Evolutionary conservation across 2,888 invertebrate genomes (phyloP), one percentile per base, ranked within the genome.

Genomic region (Drosophila diplacantha): DNA sequence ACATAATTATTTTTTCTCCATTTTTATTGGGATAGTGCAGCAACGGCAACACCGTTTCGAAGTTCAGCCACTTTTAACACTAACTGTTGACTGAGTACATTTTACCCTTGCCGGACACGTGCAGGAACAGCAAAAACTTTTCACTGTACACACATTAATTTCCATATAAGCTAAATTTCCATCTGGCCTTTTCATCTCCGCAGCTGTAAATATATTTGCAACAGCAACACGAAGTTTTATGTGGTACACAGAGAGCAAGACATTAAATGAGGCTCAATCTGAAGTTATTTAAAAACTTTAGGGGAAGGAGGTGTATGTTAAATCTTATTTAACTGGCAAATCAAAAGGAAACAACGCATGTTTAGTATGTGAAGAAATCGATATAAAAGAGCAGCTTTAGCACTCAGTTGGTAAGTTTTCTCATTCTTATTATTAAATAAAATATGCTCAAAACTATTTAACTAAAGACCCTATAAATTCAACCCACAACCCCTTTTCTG

Each of bases 121-220:
- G 22, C 39, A 56, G 41, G 14, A 41, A n/a, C 43, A 63, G 38
- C 14, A 70, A 64, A 29, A 55, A 69, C 38, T 61, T 71, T 60
- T 47, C 51, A 57, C 50, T 43, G 69, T 63, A 63, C 41, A 63
- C 57, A 63, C 63, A 70, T 68, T 69, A 59, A 72, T 71, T 74
- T 71, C 51, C 65, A 62, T 72, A 72, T 64, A 60, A 73, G 68
- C 54, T 65, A 65, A 60, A 70, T 69, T 76, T 69, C 58, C 56
- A 65, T 69, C 57, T 63, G 56, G 51, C 38, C 53, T 53, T 62
- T 62, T 69, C 70, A 62, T 69, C 63, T 69, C 50, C 26, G 29
- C 31, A 54, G 37, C 41, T 54, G 56, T 38, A 69, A 63, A 69
- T 63, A 53, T 53, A 52, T 69, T 69, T 69, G 14, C 43, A 11